Evolutionary conservation across 2,888 invertebrate species (phyloP).

Genomic region (Shargacucullia verbasci): DNA sequence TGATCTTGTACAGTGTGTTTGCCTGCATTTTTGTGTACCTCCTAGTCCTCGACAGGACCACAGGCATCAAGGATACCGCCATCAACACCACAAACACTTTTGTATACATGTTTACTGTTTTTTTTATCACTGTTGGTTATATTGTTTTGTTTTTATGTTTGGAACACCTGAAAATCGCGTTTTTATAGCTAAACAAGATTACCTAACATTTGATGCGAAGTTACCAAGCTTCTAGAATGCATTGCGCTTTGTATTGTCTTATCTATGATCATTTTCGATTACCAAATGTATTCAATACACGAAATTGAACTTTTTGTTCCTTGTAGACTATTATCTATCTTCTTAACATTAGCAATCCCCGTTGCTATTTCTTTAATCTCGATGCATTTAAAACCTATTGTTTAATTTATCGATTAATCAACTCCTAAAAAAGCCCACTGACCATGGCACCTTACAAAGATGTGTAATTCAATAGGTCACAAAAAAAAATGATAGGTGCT

Average conservation of each 20-base stretch:
- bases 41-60: conserved; percentile 70
- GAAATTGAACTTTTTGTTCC: conserved; percentile 6
- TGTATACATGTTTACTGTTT: conserved; percentile 64
- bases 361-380: not conserved
- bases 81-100: conserved; percentile 70
- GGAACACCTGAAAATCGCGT: conserved; percentile 45
- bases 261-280: not conserved
- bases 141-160: conserved; percentile 27
- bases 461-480: too few relatives aligned
- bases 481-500: too few relatives aligned
- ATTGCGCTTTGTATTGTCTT: not conserved
- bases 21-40: conserved; percentile 79
- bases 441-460: too few relatives aligned
- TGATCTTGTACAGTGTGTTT: conserved; percentile 88
- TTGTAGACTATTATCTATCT: conserved; percentile 2
- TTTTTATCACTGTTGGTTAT: conserved; percentile 26
- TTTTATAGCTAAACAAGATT: too few relatives aligned
- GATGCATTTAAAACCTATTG: not conserved
- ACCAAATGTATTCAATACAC: conserved; percentile 1
- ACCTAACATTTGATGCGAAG: too few relatives aligned
- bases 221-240: not conserved
- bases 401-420: not conserved
- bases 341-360: not conserved
- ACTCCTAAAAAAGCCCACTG: too few relatives aligned
- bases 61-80: conserved; percentile 64